A percentile compares a stretch with the other conserved stretches of the same genome.
Evolutionary conservation across 2,888 invertebrate genomes (phyloP).

Genomic region (Calliopum simillimum): DNA sequence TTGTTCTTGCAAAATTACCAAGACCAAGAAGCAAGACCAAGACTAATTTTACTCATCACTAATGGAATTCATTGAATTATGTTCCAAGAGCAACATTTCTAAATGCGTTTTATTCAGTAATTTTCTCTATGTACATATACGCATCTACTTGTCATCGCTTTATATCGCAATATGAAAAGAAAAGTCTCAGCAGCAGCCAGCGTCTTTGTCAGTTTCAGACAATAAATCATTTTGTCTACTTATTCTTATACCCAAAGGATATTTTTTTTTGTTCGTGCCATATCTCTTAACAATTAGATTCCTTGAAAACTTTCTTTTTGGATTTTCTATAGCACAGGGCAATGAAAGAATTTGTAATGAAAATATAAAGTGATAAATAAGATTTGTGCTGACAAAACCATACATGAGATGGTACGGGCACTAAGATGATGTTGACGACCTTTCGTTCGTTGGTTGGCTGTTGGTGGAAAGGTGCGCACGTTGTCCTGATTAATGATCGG

Average conservation of each 20-base stretch:
- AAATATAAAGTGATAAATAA: conserved; percentile 27
- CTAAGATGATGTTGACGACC: not conserved
- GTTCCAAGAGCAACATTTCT: no score
- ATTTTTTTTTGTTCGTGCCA: not conserved
- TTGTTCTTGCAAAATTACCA: no score
- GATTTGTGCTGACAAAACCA: conserved; percentile 27
- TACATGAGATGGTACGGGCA: not conserved
- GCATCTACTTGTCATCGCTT: no score
- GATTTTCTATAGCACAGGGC: not conserved
- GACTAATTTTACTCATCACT: no score
- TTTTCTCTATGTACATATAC: no score
- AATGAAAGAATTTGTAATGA: conserved; percentile 9
- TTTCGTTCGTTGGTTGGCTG: not conserved
- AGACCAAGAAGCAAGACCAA: no score
- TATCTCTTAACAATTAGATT: conserved; percentile 18
- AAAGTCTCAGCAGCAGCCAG: no score
- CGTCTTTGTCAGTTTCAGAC: not conserved
- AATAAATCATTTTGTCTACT: conserved; percentile 32
- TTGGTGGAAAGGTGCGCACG: not conserved
- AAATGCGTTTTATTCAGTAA: no score
- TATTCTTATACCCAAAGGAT: conserved; percentile 24
- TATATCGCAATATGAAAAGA: no score
- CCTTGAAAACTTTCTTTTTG: not conserved
- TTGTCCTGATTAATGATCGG: conserved; percentile 1
- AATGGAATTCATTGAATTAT: no score